Percentiles rank a stretch among this genome's conserved stretches.
These are phyloP conservation scores for Astreopora myriophthalma DNA, from an alignment of 64 coral and sea anemone genomes.

Conservation along the genomic window DNA sequence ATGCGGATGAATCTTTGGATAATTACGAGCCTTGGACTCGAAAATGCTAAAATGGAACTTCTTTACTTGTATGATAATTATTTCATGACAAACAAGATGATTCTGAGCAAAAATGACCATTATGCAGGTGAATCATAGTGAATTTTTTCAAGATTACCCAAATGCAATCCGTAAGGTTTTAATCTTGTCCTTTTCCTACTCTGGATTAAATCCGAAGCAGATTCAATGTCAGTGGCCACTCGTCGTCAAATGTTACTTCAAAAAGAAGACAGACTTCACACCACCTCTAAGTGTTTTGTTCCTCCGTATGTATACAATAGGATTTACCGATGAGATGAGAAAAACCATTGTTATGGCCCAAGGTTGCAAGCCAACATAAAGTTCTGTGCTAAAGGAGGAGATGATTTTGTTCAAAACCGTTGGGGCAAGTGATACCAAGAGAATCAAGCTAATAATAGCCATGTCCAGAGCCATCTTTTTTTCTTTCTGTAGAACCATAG, in stretches of 20 bases:
- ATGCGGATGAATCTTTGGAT: too few species aligned
- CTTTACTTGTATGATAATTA: too few species aligned
- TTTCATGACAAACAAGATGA: too few species aligned
- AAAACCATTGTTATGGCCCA: background rate
- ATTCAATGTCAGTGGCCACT: background rate
- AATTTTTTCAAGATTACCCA: too few species aligned
- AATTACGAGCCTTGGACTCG: too few species aligned
- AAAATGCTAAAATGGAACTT: too few species aligned
- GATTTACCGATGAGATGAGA: background rate
- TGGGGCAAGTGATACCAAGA: background rate
- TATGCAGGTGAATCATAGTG: too few species aligned
- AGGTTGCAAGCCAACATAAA: background rate
- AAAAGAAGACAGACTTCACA: background rate
- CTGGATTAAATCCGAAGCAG: too few species aligned
- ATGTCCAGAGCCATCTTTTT: background rate
- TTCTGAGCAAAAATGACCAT: too few species aligned
- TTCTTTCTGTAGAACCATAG: background rate
- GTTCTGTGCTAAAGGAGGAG: background rate
- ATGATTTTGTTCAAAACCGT: background rate
- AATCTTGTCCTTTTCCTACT: too few species aligned
- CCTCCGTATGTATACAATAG: background rate
- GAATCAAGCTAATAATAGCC: background rate
- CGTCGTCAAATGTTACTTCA: background rate
- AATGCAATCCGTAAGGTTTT: too few species aligned
- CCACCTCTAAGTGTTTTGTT: background rate